phyloP scores from a whole-genome alignment of 2,888 invertebrate genomes.

The Tubiluchus corallicola region DNA sequence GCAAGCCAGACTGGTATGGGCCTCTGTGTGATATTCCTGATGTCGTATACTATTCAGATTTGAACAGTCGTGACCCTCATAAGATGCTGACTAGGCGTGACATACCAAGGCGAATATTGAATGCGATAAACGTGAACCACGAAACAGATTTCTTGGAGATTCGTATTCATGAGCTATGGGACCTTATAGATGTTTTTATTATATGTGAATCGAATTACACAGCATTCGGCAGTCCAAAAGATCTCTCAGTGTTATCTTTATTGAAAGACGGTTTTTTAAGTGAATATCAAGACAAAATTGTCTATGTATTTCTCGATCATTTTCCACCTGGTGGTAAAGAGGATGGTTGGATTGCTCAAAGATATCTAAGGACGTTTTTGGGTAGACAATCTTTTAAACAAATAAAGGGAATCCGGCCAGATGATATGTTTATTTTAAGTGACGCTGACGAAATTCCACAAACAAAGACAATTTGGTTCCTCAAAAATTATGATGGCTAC shows the following conservation, averaged over 20 bases:
- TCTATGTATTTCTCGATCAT: slow-evolving; percentile 29
- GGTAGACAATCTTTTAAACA: slow-evolving; percentile 11
- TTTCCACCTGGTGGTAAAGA: slow-evolving; percentile 17
- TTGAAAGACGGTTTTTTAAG: slow-evolving; percentile 34
- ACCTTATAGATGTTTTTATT: slow-evolving; percentile 44
- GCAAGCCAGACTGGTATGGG: too few relatives aligned
- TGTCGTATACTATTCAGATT: too few relatives aligned
- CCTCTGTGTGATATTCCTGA: too few relatives aligned
- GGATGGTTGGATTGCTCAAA: slow-evolving; percentile 20
- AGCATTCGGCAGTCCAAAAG: slow-evolving; percentile 21
- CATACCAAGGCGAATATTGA: too few relatives aligned
- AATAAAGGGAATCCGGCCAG: slow-evolving; percentile 14
- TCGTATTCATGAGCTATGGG: slow-evolving; percentile 39
- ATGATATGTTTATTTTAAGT: slow-evolving; percentile 32
- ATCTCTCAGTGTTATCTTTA: slow-evolving; percentile 30
- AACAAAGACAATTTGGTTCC: slow-evolving; percentile 40
- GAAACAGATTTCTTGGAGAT: slow-evolving; percentile 34
- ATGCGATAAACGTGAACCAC: too few relatives aligned
- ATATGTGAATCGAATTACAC: slow-evolving; percentile 30
- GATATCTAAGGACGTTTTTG: slow-evolving; percentile 12
- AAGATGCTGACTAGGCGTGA: too few relatives aligned
- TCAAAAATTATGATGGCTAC: slow-evolving; percentile 46
- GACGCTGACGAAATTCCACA: slow-evolving; percentile 42
- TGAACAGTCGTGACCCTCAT: too few relatives aligned
- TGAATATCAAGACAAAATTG: slow-evolving; percentile 35